These are phyloP conservation scores for Phalacrocorax aristotelis DNA, from an alignment of 2,113 vertebrate species.

Conservation along the genomic window DNA sequence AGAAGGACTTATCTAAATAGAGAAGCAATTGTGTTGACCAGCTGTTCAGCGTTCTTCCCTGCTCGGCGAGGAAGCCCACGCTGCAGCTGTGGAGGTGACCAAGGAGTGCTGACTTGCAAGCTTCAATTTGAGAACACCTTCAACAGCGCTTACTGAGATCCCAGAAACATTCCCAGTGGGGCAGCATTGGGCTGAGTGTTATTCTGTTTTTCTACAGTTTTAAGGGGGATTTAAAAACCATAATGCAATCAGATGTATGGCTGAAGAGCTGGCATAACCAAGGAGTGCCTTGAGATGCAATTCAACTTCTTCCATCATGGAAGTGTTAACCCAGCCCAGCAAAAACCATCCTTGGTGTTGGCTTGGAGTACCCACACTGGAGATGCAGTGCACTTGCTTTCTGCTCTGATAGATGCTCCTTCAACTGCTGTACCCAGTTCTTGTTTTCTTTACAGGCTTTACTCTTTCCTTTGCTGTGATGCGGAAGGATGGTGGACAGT, in stretches of 20 bases:
- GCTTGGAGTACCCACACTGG: rapidly evolving
- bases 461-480: background rate
- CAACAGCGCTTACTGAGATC: background rate
- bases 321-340: background rate
- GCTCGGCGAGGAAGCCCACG: background rate
- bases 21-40: background rate
- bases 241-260: background rate
- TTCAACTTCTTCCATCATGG: background rate
- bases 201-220: background rate
- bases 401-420: background rate
- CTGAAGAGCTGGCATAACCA: background rate
- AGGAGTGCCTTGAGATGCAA: background rate
- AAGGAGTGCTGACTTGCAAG: background rate
- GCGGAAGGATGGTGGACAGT: background rate
- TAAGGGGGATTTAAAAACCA: background rate
- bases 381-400: background rate
- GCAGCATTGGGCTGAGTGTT: background rate
- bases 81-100: conserved; percentile 47
- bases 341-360: background rate
- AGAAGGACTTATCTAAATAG: conserved; percentile 34
- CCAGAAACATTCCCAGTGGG: background rate
- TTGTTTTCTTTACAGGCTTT: background rate
- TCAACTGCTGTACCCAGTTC: background rate
- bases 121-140: conserved; percentile 2
- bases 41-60: conserved; percentile 16